phyloP scores from a whole-genome alignment of 2,888 invertebrate genomes.

The Phytoseiulus persimilis region DNA sequence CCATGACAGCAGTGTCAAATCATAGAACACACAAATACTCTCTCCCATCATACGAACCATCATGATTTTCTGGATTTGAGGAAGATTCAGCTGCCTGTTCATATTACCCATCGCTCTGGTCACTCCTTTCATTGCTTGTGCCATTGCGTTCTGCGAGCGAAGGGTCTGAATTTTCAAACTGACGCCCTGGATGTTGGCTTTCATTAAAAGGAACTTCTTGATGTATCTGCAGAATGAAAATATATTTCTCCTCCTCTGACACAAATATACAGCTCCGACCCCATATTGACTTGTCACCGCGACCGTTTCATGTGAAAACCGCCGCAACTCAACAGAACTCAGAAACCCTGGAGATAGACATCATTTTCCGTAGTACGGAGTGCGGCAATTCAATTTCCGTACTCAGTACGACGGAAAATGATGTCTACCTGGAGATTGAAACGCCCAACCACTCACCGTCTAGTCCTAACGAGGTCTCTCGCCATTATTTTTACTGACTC shows the following conservation, averaged over 20 bases:
- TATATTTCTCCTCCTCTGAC: not conserved
- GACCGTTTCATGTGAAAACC: too few relatives aligned
- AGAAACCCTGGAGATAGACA: too few relatives aligned
- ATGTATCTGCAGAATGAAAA: constrained; percentile 58
- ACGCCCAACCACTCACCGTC: constrained; percentile 55
- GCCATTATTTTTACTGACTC: constrained; percentile 99
- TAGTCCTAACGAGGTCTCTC: constrained; percentile 89
- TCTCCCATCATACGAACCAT: constrained; percentile 54
- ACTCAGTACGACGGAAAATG: too few relatives aligned
- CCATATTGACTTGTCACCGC: too few relatives aligned
- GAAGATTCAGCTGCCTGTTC: constrained; percentile 83
- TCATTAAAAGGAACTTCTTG: constrained; percentile 98
- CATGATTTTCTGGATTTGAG: constrained; percentile 94
- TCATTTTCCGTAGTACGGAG: too few relatives aligned
- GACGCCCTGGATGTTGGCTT: constrained; percentile 96
- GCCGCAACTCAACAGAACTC: too few relatives aligned
- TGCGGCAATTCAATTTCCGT: too few relatives aligned
- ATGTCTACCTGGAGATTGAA: too few relatives aligned
- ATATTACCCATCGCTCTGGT: constrained; percentile 96
- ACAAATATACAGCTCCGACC: not conserved
- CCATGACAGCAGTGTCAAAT: too few relatives aligned
- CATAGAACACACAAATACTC: too few relatives aligned
- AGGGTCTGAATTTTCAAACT: constrained; percentile 94
- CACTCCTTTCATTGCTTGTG: constrained; percentile 97
- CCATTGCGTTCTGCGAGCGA: constrained; percentile 97